These are phyloP conservation scores for Mimachlamys varia DNA, from an alignment of 2,888 invertebrate genomes.

Conservation along the genomic window DNA sequence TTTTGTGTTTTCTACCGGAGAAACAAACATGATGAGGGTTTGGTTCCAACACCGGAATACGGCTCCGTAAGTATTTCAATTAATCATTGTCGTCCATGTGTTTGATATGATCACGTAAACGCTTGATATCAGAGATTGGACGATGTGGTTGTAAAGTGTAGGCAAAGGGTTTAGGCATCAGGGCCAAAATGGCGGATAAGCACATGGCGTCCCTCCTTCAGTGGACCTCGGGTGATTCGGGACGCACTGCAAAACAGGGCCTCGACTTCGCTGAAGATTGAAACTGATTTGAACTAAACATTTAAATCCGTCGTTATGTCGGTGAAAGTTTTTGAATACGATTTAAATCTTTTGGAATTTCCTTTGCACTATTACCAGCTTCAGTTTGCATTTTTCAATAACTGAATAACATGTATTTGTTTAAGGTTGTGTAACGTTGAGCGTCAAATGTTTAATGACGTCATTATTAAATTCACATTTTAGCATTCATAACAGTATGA, in stretches of 20 bases:
- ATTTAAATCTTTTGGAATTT: too few species aligned
- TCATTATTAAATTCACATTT: too few species aligned
- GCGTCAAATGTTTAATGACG: too few species aligned
- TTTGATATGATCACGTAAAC: not conserved
- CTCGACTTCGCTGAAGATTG: not conserved
- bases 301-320: too few species aligned
- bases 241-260: not conserved
- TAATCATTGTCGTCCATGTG: not conserved
- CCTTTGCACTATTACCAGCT: too few species aligned
- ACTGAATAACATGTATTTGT: too few species aligned
- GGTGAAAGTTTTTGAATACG: too few species aligned
- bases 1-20: not conserved
- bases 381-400: too few species aligned
- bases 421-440: too few species aligned
- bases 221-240: not conserved
- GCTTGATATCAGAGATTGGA: not conserved
- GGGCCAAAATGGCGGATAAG: not conserved
- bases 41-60: conserved; percentile 28
- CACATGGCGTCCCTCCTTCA: not conserved
- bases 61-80: conserved; percentile 15
- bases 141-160: not conserved
- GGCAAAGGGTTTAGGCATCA: not conserved
- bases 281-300: not conserved
- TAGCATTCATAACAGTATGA: too few species aligned
- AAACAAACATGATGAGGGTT: conserved; percentile 13